Percentiles rank a stretch among this genome's conserved stretches.
phyloP scores from a whole-genome alignment of 1,140 invertebrate species.

The Mamestra configurata region DNA sequence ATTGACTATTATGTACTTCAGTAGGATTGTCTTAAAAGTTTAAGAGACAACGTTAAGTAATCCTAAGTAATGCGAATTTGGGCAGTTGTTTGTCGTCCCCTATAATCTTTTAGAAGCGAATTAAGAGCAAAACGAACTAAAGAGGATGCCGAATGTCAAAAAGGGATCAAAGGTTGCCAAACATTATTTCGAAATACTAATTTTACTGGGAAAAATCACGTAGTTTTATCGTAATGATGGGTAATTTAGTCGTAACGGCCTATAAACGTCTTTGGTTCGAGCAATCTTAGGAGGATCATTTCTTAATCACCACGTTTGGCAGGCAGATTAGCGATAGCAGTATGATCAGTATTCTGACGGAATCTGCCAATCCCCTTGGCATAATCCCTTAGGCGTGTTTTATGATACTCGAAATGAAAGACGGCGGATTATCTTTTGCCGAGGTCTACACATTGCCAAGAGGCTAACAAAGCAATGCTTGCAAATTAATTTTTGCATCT shows the following conservation, averaged over 20 bases:
- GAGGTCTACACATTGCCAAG: slow-evolving; percentile 18
- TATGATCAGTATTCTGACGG: slow-evolving; percentile 3
- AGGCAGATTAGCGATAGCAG: slow-evolving; percentile 13
- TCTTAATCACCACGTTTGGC: slow-evolving; percentile 21
- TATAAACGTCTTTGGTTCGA: slow-evolving; percentile 3
- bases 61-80: slow-evolving; percentile 46
- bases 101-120: slow-evolving; percentile 42
- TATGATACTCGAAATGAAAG: slow-evolving; percentile 24
- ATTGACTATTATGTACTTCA: slow-evolving; percentile 44
- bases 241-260: not conserved
- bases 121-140: slow-evolving; percentile 27
- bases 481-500: slow-evolving; percentile 10
- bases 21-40: slow-evolving; percentile 45
- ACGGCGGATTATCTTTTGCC: slow-evolving; percentile 19
- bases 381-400: not conserved
- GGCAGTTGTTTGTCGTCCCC: slow-evolving; percentile 43
- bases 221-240: not conserved
- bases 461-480: not conserved
- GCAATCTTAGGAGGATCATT: slow-evolving; percentile 4
- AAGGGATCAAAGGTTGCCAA: slow-evolving; percentile 23
- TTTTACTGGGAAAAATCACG: slow-evolving; percentile 23
- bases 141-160: not conserved
- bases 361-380: not conserved
- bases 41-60: slow-evolving; percentile 17
- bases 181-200: not conserved